phyloP scores from a whole-genome alignment of 2,888 invertebrate genomes.

The Steinernema scapterisci region DNA sequence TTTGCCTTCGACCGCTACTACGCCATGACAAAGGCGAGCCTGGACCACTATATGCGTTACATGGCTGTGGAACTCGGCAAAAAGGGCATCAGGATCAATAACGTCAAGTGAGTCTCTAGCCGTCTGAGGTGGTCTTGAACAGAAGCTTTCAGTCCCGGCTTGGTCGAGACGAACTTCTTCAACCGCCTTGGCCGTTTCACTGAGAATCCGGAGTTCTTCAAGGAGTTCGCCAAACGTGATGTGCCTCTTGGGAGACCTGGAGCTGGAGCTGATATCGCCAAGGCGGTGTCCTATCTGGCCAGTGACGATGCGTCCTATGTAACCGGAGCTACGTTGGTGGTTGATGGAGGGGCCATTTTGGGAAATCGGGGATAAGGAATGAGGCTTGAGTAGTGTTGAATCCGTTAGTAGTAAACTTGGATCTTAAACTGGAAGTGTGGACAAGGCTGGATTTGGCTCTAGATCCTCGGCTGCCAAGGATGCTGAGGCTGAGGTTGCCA shows the following conservation, averaged over 20 bases:
- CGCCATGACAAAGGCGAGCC: background rate
- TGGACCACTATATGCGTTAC: constrained; percentile 20
- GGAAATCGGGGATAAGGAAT: background rate
- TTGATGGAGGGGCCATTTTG: constrained; percentile 77
- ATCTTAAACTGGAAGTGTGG: too few relatives aligned
- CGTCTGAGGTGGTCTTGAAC: background rate
- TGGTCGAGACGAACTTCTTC: background rate
- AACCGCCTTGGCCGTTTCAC: background rate
- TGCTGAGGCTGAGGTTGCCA: too few relatives aligned
- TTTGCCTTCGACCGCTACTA: background rate
- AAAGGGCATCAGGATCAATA: background rate
- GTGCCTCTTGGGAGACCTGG: background rate
- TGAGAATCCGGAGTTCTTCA: background rate
- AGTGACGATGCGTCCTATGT: constrained; percentile 85
- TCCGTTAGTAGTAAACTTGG: too few relatives aligned
- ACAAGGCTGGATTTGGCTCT: too few relatives aligned
- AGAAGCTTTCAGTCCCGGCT: background rate
- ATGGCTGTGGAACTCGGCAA: background rate
- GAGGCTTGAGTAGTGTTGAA: too few relatives aligned
- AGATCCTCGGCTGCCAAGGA: too few relatives aligned
- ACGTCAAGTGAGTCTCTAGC: constrained; percentile 8
- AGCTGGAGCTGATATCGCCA: constrained; percentile 77
- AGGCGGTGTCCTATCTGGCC: constrained; percentile 82
- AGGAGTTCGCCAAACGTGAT: background rate
- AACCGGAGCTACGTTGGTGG: constrained; percentile 83